These are phyloP conservation scores for Hemicentrotus pulcherrimus DNA, from an alignment of 35 echinoderm and acorn worm genomes.

Conservation along the genomic window DNA sequence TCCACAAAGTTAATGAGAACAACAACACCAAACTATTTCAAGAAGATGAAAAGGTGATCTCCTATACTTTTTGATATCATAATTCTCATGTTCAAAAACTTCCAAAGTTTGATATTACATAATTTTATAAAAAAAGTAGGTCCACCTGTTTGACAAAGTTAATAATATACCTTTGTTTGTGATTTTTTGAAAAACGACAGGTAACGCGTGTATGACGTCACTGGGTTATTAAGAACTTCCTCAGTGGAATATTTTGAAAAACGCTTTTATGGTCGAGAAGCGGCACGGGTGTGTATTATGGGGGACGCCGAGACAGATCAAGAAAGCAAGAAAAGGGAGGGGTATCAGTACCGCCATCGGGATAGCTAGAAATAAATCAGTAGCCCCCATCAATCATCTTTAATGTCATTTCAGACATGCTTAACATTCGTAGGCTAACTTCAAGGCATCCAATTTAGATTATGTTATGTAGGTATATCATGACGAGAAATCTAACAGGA, in stretches of 20 bases:
- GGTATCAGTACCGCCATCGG: background rate
- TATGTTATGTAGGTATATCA: no score
- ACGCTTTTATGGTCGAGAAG: background rate
- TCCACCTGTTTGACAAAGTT: background rate
- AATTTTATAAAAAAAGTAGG: no score
- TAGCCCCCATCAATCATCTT: background rate
- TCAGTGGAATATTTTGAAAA: background rate
- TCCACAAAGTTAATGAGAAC: background rate
- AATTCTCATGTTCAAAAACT: no score
- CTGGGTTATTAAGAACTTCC: background rate
- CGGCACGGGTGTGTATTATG: no score
- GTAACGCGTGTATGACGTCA: background rate
- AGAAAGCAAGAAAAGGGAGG: background rate
- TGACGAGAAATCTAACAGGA: no score
- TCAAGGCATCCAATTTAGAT: background rate
- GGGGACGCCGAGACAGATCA: no score
- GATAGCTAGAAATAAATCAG: background rate
- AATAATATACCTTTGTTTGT: background rate
- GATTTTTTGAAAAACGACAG: background rate
- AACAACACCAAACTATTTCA: background rate
- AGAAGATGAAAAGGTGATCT: no score
- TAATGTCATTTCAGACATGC: background rate
- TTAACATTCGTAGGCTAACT: background rate
- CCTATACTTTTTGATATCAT: no score
- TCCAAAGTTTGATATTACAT: no score